A percentile compares a stretch with the other conserved stretches of the same genome.
Conservation (phyloP, 2,888 invertebrate genomes). For the Tiphia femorata region DNA sequence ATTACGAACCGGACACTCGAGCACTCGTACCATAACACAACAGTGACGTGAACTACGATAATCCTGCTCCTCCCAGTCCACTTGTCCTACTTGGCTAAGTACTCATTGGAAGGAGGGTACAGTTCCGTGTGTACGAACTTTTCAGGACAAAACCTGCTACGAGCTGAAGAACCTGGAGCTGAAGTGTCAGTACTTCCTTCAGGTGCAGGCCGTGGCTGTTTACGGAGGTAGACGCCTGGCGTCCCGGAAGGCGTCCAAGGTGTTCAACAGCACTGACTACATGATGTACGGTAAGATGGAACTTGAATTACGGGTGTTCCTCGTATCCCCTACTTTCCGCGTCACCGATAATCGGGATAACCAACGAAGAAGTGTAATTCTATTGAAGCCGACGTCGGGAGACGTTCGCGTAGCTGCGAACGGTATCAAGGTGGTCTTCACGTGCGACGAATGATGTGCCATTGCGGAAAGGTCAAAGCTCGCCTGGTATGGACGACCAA, state of each 20-base stretch:
- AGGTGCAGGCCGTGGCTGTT: slow-evolving; percentile 82
- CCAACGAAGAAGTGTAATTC: slow-evolving; percentile 45
- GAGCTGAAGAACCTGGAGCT: slow-evolving; percentile 77
- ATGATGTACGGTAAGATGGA: slow-evolving; percentile 58
- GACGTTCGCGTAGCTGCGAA: slow-evolving; percentile 52
- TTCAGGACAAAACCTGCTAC: slow-evolving; percentile 75
- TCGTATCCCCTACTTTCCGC: slow-evolving; percentile 7
- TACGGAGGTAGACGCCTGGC: slow-evolving; percentile 78
- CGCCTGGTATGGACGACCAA: slow-evolving; percentile 51
- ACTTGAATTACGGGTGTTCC: slow-evolving; percentile 11
- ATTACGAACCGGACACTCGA: too few species aligned
- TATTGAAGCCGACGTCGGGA: slow-evolving; percentile 50
- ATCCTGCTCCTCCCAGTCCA: too few species aligned
- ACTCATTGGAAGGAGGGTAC: too few species aligned
- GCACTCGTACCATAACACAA: too few species aligned
- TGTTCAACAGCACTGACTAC: slow-evolving; percentile 78
- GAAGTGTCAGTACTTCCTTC: slow-evolving; percentile 81
- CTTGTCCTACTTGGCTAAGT: too few species aligned
- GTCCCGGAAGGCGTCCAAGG: slow-evolving; percentile 79
- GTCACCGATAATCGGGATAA: too few species aligned
- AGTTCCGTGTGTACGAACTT: too few species aligned
- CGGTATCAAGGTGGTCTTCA: slow-evolving; percentile 46
- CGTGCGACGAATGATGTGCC: slow-evolving; percentile 49
- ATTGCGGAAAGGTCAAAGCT: slow-evolving; percentile 50
- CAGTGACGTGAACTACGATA: too few species aligned